Conservation (phyloP, 2,113 vertebrate genomes). For the Clarias batrachus region DNA sequence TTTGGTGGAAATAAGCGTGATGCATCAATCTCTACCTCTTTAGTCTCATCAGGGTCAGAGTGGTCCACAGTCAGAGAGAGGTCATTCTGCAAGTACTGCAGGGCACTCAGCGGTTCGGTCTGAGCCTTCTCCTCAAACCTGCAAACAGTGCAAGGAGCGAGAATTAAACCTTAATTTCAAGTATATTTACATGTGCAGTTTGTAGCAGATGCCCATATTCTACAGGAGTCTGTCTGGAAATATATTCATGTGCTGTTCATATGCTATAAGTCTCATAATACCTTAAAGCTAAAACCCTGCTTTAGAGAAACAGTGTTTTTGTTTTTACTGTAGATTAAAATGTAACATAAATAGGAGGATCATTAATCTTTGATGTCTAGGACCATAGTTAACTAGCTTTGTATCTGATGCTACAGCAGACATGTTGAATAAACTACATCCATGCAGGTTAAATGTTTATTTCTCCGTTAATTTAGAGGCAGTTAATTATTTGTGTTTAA, state of each 20-base stretch:
- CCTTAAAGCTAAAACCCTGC: background rate
- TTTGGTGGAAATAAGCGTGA: background rate
- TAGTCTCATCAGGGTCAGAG: slow-evolving; percentile 92
- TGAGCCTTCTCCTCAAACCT: slow-evolving; percentile 98
- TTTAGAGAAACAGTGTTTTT: background rate
- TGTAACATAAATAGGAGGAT: background rate
- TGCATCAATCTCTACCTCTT: slow-evolving; percentile 80
- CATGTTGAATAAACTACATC: background rate
- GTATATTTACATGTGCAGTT: background rate
- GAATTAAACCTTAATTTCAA: background rate
- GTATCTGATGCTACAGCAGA: background rate
- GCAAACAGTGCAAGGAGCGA: slow-evolving; percentile 5
- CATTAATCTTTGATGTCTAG: background rate
- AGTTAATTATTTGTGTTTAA: background rate
- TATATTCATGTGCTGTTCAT: background rate
- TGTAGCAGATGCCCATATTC: background rate
- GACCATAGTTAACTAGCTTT: background rate
- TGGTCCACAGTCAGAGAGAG: slow-evolving; percentile 97
- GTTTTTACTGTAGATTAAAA: background rate
- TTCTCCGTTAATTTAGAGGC: background rate
- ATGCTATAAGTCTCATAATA: background rate
- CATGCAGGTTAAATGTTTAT: background rate
- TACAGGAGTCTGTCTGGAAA: background rate
- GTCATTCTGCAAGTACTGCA: slow-evolving; percentile 97
- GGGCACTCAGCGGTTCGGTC: slow-evolving; percentile 89